Base-by-base conservation (phyloP, 2,113 vertebrate genomes). In the Macrotis lagotis region DNA sequence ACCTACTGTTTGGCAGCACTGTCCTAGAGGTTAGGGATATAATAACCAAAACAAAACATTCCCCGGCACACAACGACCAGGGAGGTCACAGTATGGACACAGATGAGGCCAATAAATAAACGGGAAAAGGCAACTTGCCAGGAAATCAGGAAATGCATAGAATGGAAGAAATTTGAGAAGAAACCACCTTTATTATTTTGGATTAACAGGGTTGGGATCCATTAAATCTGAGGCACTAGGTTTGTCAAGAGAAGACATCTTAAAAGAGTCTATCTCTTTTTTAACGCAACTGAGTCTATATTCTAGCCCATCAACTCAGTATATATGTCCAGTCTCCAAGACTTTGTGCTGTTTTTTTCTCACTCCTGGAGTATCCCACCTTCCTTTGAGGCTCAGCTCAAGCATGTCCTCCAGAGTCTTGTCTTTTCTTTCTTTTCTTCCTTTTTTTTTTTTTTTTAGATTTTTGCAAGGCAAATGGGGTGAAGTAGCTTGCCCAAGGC, bases 21-120 rank as follows among this genome's bases (percentile, higher is more conserved):
- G 28, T 59, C 1, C 28, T 12, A 31, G 3, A 0, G 3, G 28
- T 11, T 12, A 0, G 28, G 0, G 25, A 55, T 10, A 31, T 3
- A 37, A 37, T 31, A 66, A 66, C 12, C 14, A 66, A 66, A 66
- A 66, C 28, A 66, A 66, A 66, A 66, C 28, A 66, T 66, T 66
- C 28, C 55, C 28, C 28, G 10, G 26, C 26, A 26, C 53, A 59
- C 53, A 59, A 25, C 8, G 53, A 55, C 8, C 26, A 59, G 26
- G 31, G 59, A 37, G 12, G 11, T 3, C 59, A 37, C 11, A 31
- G 28, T 28, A 59, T 12, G 52, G 25, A 22, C 52, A 53, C 25
- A 7, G 52, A 53, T 25, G 31, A 59, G 55, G 26, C 0, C 9
- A 3, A 12, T 59, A 31, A 31, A 59, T 59, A 3, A 59, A 31